Conservation (phyloP, 1,140 invertebrate species). For the Drosophila burlai region DNA sequence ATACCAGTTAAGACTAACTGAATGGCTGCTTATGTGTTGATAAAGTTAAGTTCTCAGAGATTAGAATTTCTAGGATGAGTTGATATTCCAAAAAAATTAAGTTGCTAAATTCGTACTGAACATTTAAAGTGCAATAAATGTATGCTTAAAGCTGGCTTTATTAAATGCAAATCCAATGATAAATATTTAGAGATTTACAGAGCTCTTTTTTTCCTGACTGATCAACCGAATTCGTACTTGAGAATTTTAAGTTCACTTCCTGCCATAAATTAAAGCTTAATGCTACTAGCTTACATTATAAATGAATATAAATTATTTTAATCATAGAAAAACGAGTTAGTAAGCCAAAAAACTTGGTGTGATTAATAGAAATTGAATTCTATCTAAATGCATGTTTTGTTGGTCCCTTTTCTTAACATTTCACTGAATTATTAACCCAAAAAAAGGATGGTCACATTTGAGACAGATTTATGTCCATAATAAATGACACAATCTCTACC, state of each 20-base stretch:
- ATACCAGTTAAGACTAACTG: neutral
- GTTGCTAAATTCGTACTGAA: neutral
- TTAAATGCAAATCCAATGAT: no score
- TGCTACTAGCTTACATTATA: no score
- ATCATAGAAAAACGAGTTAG: neutral
- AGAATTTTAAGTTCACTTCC: neutral
- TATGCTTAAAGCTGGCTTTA: no score
- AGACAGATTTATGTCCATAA: slow-evolving; percentile 18
- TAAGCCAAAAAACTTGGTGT: neutral
- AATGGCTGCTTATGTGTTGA: neutral
- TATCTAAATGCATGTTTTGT: neutral
- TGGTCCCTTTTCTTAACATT: neutral
- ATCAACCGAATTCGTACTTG: neutral
- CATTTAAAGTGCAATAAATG: neutral
- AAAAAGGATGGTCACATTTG: neutral
- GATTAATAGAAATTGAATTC: neutral
- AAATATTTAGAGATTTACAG: neutral
- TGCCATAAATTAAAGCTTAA: neutral
- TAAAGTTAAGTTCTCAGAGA: neutral
- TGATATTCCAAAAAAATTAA: neutral
- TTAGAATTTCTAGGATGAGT: no score
- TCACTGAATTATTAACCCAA: neutral
- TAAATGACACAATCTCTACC: slow-evolving; percentile 4
- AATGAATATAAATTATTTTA: no score
- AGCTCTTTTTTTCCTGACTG: neutral